Percentiles rank a stretch among this genome's conserved stretches.
phyloP scores from a whole-genome alignment of 1,140 invertebrate species.

The Pygmarrhopalites habei region DNA sequence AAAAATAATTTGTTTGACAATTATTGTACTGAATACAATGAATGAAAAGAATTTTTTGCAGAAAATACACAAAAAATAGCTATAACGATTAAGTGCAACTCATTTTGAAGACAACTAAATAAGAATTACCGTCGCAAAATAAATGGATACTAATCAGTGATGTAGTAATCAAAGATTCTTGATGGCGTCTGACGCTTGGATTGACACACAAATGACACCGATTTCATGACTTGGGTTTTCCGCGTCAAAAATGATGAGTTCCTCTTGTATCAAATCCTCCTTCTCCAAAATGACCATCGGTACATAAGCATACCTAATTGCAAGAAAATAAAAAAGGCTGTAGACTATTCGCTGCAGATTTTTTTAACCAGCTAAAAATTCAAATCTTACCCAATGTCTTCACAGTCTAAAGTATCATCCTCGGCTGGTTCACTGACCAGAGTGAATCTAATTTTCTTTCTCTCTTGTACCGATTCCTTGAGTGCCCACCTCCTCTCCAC shows the following conservation, averaged over 20 bases:
- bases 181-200: constrained; percentile 4
- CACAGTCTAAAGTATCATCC: constrained; percentile 22
- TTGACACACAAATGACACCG: constrained; percentile 6
- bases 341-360: too few relatives aligned
- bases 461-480: background rate
- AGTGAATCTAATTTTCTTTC: constrained; percentile 6
- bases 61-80: too few relatives aligned
- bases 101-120: too few relatives aligned
- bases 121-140: too few relatives aligned
- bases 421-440: constrained; percentile 18
- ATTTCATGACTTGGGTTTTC: constrained; percentile 6
- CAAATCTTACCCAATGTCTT: constrained; percentile 17
- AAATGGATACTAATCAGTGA: too few relatives aligned
- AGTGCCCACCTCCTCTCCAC: constrained; percentile 11
- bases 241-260: constrained; percentile 14
- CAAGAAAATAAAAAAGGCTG: background rate
- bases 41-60: too few relatives aligned
- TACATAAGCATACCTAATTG: constrained; percentile 21
- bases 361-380: too few relatives aligned
- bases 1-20: too few relatives aligned
- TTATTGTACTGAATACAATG: too few relatives aligned
- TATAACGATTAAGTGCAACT: too few relatives aligned
- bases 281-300: background rate
- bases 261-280: constrained; percentile 8
- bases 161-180: constrained; percentile 1